A percentile compares a stretch with the other conserved stretches of the same genome.
phyloP scores from a whole-genome alignment of 1,140 invertebrate species.

The Anoplolepis gracilipes region DNA sequence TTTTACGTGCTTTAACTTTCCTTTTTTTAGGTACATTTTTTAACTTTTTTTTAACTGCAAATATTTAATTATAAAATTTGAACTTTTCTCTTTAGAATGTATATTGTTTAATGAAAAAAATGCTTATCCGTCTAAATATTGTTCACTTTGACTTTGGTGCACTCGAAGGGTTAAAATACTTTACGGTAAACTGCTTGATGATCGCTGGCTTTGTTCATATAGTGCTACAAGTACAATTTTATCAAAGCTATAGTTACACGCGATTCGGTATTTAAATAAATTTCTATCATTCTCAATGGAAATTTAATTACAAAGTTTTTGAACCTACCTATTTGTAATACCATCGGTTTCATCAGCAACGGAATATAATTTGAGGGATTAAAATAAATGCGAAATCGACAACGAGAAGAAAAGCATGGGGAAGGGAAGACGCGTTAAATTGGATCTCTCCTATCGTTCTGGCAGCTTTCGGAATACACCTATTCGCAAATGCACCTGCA shows the following conservation, averaged over 20 bases:
- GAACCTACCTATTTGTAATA: constrained; percentile 36
- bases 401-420: not conserved
- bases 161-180: not conserved
- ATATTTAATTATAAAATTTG: no score
- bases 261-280: not conserved
- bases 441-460: constrained; percentile 46
- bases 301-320: constrained; percentile 40
- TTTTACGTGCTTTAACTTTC: no score
- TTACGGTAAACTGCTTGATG: not conserved
- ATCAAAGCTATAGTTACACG: not conserved
- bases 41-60: no score
- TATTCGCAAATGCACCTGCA: constrained; percentile 57
- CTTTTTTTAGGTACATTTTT: no score
- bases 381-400: constrained; percentile 60
- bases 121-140: no score
- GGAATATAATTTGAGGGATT: constrained; percentile 54
- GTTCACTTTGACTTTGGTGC: no score
- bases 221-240: not conserved
- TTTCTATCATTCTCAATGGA: constrained; percentile 45
- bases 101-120: no score
- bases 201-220: not conserved
- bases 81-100: no score
- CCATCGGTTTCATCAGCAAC: no score
- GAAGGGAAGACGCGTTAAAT: constrained; percentile 43
- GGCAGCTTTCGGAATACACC: constrained; percentile 51